These are phyloP conservation scores for Dryas iulia DNA, from an alignment of 1,140 invertebrate species.

Conservation along the genomic window DNA sequence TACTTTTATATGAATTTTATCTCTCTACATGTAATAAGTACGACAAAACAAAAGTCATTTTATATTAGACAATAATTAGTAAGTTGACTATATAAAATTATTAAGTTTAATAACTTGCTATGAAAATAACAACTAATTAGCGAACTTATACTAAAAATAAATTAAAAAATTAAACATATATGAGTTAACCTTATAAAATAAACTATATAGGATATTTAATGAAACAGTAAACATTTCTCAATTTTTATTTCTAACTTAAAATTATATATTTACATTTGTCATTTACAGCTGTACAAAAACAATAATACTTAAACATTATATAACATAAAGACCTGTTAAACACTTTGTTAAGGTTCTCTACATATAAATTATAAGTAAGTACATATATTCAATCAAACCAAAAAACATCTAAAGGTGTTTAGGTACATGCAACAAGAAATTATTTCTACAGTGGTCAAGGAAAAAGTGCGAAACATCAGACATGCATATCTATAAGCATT, in stretches of 20 bases:
- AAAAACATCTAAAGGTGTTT: neutral
- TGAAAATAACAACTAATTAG: too few relatives aligned
- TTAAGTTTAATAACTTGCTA: too few relatives aligned
- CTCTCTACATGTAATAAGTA: too few relatives aligned
- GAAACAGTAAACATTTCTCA: constrained; percentile 63
- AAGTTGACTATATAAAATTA: neutral
- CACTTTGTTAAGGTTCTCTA: neutral
- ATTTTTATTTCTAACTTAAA: constrained; percentile 61
- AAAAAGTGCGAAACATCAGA: constrained; percentile 4
- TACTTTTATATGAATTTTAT: too few relatives aligned
- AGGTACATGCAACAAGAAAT: constrained; percentile 6
- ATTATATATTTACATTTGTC: constrained; percentile 60
- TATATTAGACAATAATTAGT: neutral
- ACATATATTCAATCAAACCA: neutral
- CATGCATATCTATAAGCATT: constrained; percentile 28
- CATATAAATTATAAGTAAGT: neutral
- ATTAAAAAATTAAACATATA: too few relatives aligned
- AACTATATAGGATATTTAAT: constrained; percentile 46
- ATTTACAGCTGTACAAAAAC: constrained; percentile 60
- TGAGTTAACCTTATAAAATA: constrained; percentile 5
- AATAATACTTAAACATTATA: constrained; percentile 45
- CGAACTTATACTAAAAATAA: too few relatives aligned
- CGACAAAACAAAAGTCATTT: neutral
- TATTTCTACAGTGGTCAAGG: neutral
- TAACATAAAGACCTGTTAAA: constrained; percentile 23